Conservation (phyloP, 2,888 invertebrate genomes). For the Eupithecia abbreviata region DNA sequence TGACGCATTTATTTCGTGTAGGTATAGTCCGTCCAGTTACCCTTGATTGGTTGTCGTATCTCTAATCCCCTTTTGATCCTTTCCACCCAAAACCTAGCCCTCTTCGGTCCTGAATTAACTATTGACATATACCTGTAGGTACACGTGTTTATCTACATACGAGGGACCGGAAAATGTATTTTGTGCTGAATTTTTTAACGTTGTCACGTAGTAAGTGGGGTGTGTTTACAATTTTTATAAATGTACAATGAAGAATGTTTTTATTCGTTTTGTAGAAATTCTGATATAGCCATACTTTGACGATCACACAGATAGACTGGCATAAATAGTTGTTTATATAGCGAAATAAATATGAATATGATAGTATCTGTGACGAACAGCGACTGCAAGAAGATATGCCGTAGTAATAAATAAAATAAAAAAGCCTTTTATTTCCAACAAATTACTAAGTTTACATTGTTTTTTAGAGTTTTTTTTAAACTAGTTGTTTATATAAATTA, state of each 20-base stretch:
- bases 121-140: slow-evolving; percentile 80
- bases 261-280: neutral
- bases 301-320: neutral
- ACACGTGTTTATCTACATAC: slow-evolving; percentile 54
- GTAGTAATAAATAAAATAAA: too few species aligned
- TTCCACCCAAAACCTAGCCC: slow-evolving; percentile 85
- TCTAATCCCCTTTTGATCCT: slow-evolving; percentile 88
- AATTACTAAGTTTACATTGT: too few species aligned
- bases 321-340: too few species aligned
- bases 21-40: slow-evolving; percentile 84
- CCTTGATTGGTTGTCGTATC: slow-evolving; percentile 89
- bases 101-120: slow-evolving; percentile 79
- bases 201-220: slow-evolving; percentile 33
- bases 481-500: too few species aligned
- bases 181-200: slow-evolving; percentile 38
- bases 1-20: slow-evolving; percentile 83
- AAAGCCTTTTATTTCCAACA: too few species aligned
- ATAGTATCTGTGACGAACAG: neutral
- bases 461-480: too few species aligned
- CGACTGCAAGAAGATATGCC: neutral
- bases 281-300: neutral
- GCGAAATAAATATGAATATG: neutral
- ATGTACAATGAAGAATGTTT: neutral
- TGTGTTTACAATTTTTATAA: neutral
- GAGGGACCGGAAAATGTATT: slow-evolving; percentile 39